Evolutionary conservation across 2,888 invertebrate genomes (phyloP), one percentile per base, ranked within the genome.

Genomic region (Troilus luridus): DNA sequence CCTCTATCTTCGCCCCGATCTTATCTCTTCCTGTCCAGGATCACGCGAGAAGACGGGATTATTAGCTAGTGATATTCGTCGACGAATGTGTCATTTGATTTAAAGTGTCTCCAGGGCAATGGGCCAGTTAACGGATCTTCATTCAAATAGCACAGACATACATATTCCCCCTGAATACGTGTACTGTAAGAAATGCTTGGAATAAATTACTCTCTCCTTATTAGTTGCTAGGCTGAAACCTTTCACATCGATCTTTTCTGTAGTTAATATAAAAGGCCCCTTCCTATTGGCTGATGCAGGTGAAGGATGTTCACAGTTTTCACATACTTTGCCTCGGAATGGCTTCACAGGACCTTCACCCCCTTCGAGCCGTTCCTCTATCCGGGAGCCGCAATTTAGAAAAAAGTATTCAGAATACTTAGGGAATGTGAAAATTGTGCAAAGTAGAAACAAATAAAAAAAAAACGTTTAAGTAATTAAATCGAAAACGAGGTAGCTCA

Each of bases 221-320:
- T 67, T 67, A 24, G 10, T 67, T 67, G 11, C 24, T 5, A 64
- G n/a, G 10, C 12, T 11, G n/a, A 64, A 0, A 1, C 1, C 72
- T 77, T 77, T 8, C 27, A 41, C 72, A 27, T 77, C 72, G 7
- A 14, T 41, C 72, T 77, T 77, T 27, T 17, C 72, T 17, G 8
- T 8, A 77, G 72, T 41, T 8, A 77, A 77, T 27, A 77, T 77
- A 77, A 77, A 41, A 77, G 41, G 27, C 27, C 8, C 10, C 27
- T 77, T 77, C 72, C 72, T 77, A 77, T 67, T 67, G 72, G 72
- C 41, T 41, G 72, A 17, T 77, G 27, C 72, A 41, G 72, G 72
- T 77, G 72, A 77, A 77, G 72, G 72, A 77, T 77, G 72, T 41
- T 77, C 72, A 41, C 27, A 41, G 72, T 77, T 77, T 77, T 77